Base-by-base conservation (phyloP, 2,888 invertebrate genomes). In the Scotopteryx bipunctaria region DNA sequence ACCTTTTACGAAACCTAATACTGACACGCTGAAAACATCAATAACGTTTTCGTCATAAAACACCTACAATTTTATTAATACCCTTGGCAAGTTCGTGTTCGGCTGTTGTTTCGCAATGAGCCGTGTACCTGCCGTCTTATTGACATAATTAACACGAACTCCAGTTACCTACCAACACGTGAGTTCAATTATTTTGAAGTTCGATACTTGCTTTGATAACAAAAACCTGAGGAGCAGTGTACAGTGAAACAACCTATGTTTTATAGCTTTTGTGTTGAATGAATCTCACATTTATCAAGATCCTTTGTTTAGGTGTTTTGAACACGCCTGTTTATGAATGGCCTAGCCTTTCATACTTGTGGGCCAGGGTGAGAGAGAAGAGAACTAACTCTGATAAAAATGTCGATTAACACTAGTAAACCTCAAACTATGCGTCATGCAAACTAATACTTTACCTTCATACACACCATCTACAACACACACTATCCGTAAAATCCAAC, bases 81-180 rank as follows among this genome's bases (percentile, higher is more conserved):
- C 27, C 21, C 23, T 14, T 41, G 9, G 27, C 14, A 38, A 21
- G 37, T 32, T 41, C 0, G 17, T 35, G 17, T 57, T 33, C 33
- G 31, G 15, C 17, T 54, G 44, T 53, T 46, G 55, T 55, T 68
- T 61, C 44, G 55, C 57, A 66, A 65, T 66, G 57, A 65, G 52
- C 44, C 19, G 43, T 32, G 40, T 48, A 45, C 11, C 33, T 49
- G 25, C 25, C 25, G 25, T 32, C 59, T 57, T 71, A 67, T 74
- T 73, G 66, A 66, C 64, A 67, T 55, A 68, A 59, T 63, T 64
- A 63, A 66, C 67, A 66, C 56, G 51, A 53, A 58, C 59, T 66
- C 55, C 51, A 55, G 55, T 64, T 66, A 64, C 62, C 60, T 29
- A 37, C 49, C 11, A 40, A 38, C 35, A 33, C 37, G 38, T 47